Evolutionary conservation across 2,113 vertebrate genomes (phyloP), one percentile per base, ranked within the genome.

Genomic region (Prochilodus magdalenae): DNA sequence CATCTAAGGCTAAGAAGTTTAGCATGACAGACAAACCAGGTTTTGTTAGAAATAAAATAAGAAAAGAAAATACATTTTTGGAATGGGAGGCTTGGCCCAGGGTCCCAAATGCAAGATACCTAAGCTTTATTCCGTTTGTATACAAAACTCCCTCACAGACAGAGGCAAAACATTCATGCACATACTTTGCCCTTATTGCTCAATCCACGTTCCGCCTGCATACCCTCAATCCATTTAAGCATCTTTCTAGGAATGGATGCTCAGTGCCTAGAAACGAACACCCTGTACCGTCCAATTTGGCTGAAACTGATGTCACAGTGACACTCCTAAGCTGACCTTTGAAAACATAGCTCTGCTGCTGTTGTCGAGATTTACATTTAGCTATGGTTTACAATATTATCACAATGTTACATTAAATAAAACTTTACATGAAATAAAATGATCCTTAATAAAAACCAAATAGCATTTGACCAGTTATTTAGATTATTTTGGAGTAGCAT

Each of bases 161-260:
- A 26, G 11, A 51, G 2, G 6, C 59, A 36, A 20, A 11, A 13
- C 8, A n/a, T 51, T 13, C 33, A 47, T 30, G 60, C 36, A 62
- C 44, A 49, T 47, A 49, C 49, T 26, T 70, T 36, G 10, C 20
- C 47, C 57, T 49, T 1, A 30, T 60, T 75, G 24, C 76, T 36
- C 75, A 75, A 75, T 69, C 44, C 53, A 36, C 47, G 75, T 71
- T 44, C 75, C 75, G 51, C 72, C 63, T 63, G 65, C 57, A 65
- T 30, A 26, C 70, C 49, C 72, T 16, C 40, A 44, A 70, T 18
- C 72, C 66, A 67, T 49, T 70, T 77, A 74, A 66, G 80, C 70
- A 82, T 59, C 60, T 73, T 57, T 77, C 65, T 72, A 40, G 72
- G 77, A 76, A 66, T 72, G 62, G 73, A 79, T 71, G 65, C 27